Base-by-base conservation (phyloP, 2,113 vertebrate genomes). In the Fulica atra region DNA sequence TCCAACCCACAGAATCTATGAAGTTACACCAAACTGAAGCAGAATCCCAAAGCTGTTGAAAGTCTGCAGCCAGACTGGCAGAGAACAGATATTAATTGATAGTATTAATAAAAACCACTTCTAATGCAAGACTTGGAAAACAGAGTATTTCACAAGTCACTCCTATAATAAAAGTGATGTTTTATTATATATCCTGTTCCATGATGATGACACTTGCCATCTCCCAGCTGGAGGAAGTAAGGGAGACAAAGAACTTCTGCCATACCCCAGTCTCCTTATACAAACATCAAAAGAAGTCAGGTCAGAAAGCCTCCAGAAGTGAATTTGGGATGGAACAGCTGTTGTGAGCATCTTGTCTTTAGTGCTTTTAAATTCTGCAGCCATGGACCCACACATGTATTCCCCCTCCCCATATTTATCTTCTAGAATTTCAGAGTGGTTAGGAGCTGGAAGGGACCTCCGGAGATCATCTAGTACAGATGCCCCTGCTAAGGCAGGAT, bases 1-100 rank as follows among this genome's bases (percentile, higher is more conserved):
- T 20, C 35, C 80, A 42, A 46, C 4, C 38, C 33, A 64, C 5
- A 69, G 68, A 16, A 46, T 10, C 10, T 9, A n/a, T 11, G 4
- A 54, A 17, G 10, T 18, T 76, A 50, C 6, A 70, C 18, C 46
- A 82, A 63, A 91, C 1, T 29, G 24, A 80, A 91, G 35, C 8
- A 64, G 48, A 51, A 72, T 51, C 21, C 26, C 46, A 46, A 11
- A 0, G 0, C 53, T 77, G 38, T n/a, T 68, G 7, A 14, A 64
- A 25, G 42, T 64, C n/a, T 85, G 28, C 19, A 35, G 28, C 4
- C 33, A 72, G 28, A 50, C 8, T n/a, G 21, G 15, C 56, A 33
- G 54, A 68, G 31, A 86, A 44, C 9, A 80, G 46, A 40, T 16
- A 21, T 9, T 72, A 61, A 61, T 2, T 31, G 13, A 44, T 16